phyloP scores from a whole-genome alignment of 2,888 invertebrate genomes.

The Onthophagus sagittarius region DNA sequence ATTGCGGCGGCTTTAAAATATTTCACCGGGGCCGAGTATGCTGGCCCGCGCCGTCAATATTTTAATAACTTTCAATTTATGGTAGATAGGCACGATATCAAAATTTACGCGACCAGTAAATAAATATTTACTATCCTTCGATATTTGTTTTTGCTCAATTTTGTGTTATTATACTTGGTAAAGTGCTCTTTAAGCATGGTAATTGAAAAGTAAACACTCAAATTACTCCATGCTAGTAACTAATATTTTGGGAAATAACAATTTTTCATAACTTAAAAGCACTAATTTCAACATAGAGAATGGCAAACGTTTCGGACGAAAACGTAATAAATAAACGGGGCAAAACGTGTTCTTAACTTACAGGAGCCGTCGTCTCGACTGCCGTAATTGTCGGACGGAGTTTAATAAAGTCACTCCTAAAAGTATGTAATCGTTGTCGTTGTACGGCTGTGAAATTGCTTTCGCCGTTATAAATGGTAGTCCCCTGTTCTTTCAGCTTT shows the following conservation, averaged over 20 bases:
- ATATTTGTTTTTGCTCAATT: background rate
- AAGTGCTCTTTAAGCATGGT: background rate
- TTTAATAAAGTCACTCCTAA: constrained; percentile 21
- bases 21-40: background rate
- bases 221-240: background rate
- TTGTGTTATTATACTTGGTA: background rate
- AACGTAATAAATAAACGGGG: background rate
- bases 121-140: background rate
- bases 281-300: background rate
- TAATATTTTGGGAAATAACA: background rate
- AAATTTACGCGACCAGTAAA: background rate
- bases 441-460: constrained; percentile 21
- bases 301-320: background rate
- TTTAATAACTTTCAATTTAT: background rate
- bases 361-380: constrained; percentile 6
- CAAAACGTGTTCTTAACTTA: background rate
- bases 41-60: background rate
- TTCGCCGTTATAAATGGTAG: constrained; percentile 8
- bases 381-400: constrained; percentile 18
- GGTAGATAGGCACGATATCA: background rate
- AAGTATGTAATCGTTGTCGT: constrained; percentile 23
- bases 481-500: background rate
- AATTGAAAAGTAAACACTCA: background rate
- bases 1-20: background rate
- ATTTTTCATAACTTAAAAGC: background rate